Percentiles rank a stretch among this genome's conserved stretches.
phyloP scores from a whole-genome alignment of 2,888 invertebrate genomes.

The Dasypolia templi region DNA sequence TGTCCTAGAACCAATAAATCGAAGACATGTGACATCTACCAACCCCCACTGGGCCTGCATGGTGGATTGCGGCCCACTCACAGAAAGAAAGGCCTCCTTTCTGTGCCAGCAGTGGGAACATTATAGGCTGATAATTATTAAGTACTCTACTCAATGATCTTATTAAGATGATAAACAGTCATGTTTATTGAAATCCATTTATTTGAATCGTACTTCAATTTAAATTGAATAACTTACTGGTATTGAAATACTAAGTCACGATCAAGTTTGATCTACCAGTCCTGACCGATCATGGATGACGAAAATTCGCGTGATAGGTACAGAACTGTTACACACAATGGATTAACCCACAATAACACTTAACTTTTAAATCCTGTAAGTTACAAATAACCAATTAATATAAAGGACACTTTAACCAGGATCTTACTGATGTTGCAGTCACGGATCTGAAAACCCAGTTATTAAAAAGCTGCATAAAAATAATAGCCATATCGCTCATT shows the following conservation, averaged over 20 bases:
- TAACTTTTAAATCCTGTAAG: constrained; percentile 47
- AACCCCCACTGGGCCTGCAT: no score
- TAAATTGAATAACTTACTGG: not conserved
- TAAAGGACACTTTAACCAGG: constrained; percentile 51
- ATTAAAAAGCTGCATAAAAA: constrained; percentile 24
- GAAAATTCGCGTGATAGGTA: constrained; percentile 24
- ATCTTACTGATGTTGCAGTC: constrained; percentile 39
- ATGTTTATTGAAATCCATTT: not conserved
- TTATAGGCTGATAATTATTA: no score
- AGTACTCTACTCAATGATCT: no score
- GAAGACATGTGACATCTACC: no score
- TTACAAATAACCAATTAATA: constrained; percentile 41
- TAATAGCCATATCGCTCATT: constrained; percentile 28
- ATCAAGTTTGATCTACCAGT: not conserved
- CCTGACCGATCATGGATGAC: not conserved
- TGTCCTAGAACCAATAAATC: no score
- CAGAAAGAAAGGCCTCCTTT: no score
- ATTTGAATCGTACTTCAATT: not conserved
- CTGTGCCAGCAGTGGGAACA: no score
- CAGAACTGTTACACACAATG: constrained; percentile 25
- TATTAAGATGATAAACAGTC: not conserved
- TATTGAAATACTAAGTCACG: not conserved
- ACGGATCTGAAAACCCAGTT: constrained; percentile 58
- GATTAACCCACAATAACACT: constrained; percentile 47
- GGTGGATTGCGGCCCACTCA: no score